Conservation (phyloP, 92 coral and sea anemone genomes). For the Epizoanthus stellaris region DNA sequence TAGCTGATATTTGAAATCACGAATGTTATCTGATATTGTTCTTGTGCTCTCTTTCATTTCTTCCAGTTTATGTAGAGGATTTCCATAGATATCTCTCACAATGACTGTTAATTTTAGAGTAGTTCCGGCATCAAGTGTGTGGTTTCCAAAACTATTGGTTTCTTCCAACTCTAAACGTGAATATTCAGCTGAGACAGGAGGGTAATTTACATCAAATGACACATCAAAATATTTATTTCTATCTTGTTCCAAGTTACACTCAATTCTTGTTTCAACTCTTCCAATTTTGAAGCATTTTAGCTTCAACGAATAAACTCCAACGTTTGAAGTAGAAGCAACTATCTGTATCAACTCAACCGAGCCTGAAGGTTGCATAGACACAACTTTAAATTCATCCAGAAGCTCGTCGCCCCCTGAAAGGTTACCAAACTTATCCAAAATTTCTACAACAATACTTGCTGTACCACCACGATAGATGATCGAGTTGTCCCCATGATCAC, state of each 20-base stretch:
- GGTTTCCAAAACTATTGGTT: too few species aligned
- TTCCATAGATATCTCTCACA: constrained; percentile 3
- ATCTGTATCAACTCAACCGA: neutral
- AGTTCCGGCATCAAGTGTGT: constrained; percentile 5
- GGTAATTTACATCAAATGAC: neutral
- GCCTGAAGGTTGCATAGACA: neutral
- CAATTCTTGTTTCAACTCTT: neutral
- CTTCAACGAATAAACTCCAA: constrained; percentile 1
- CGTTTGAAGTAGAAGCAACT: too few species aligned
- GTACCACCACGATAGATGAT: too few species aligned
- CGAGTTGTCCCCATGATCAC: neutral
- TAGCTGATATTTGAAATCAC: neutral
- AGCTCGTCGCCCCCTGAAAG: neutral
- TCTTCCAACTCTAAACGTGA: neutral
- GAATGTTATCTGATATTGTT: neutral
- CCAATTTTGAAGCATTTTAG: neutral
- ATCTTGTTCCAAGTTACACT: neutral
- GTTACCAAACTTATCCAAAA: neutral
- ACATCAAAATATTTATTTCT: neutral
- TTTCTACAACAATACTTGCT: too few species aligned
- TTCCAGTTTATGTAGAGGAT: neutral
- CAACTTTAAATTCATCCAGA: neutral
- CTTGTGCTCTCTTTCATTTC: neutral
- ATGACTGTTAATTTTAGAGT: neutral
- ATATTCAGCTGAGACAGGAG: neutral